Evolutionary conservation across 2,888 invertebrate genomes (phyloP), one percentile per base, ranked within the genome.

Genomic region (Apoderus coryli): DNA sequence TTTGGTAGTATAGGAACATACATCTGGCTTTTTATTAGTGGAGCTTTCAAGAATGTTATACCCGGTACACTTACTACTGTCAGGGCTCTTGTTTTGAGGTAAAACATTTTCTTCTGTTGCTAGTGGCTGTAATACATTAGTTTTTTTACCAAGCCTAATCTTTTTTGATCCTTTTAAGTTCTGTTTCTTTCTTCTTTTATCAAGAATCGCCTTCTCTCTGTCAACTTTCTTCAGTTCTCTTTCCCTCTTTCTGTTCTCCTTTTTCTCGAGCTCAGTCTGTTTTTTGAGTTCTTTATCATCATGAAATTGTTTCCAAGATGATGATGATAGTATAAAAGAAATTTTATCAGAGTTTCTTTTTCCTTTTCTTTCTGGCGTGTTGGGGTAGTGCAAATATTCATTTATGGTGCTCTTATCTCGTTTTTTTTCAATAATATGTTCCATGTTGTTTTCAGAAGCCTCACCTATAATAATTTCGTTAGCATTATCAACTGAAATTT

Each of bases 291-390:
- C 25, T 16, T 33, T 33, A 11, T 28, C 28, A 23, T 33, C 28
- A 9, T 28, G 28, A 10, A 28, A 28, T 33, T 24, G 11, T 33
- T 33, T 33, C 29, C 33, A 28, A 15, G 33, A 15, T 33, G 33
- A 24, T 10, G 33, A 29, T 3, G 28, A 10, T 10, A 28, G 9
- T 28, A 28, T 28, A 10, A 28, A 28, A 16, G 28, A 15, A 27
- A 4, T 3, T 24, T 22, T 28, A 28, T 33, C 11, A n/a, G 23
- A 11, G 13, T 23, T 4, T 29, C 11, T 33, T 28, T 19, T 33
- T 28, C 19, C 28, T 22, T 28, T 28, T 23, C 22, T 32, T 22
- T 27, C 7, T 3, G 14, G 31, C 11, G 26, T 32, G 2, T 32
- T 14, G n/a, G 22, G 19, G 14, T 22, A 32, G 28, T 28, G 14